Conservation (phyloP, 2,113 vertebrate genomes). For the Aviceda subcristata region DNA sequence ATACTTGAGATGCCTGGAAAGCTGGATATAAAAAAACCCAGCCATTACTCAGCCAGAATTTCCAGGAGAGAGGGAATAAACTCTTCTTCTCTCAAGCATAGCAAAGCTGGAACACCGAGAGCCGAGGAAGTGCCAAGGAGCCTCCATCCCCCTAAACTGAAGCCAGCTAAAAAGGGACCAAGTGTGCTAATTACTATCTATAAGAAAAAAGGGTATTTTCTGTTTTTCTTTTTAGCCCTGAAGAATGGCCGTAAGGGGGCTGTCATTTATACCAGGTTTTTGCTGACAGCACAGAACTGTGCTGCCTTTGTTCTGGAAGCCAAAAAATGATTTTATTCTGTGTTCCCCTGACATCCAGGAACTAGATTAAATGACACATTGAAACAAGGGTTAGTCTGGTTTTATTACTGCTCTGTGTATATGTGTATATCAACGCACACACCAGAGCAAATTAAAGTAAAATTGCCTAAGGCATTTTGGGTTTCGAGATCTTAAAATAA, state of each 20-base stretch:
- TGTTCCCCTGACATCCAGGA: neutral
- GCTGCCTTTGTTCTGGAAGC: neutral
- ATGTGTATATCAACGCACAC: neutral
- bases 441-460: neutral
- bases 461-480: neutral
- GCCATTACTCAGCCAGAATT: neutral
- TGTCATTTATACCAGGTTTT: neutral
- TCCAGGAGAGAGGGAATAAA: neutral
- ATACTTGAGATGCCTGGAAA: neutral
- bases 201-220: neutral
- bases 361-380: neutral
- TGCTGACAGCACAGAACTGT: neutral
- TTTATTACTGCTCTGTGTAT: neutral
- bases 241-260: neutral
- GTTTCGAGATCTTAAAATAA: neutral
- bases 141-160: neutral
- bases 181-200: neutral
- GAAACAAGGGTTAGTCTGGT: neutral
- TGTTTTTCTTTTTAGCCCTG: neutral
- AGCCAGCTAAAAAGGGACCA: neutral
- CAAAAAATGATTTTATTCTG: neutral
- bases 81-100: neutral
- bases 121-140: neutral
- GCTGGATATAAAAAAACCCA: neutral
- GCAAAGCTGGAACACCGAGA: neutral